Conservation (phyloP, 2,797 vertebrate genomes). For the Numenius phaeopus region DNA sequence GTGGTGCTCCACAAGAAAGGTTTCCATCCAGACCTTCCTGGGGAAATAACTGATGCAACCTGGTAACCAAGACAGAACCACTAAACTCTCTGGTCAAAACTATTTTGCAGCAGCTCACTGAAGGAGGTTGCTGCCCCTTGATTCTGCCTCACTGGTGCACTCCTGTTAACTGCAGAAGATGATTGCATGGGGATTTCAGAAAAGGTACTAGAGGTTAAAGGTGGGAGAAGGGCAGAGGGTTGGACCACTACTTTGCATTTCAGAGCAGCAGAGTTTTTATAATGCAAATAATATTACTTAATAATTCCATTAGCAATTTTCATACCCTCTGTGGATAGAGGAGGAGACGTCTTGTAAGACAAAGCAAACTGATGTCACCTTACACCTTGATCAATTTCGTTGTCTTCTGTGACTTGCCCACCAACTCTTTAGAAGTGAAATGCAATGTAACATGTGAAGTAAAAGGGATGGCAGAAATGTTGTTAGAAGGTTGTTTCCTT, state of each 20-base stretch:
- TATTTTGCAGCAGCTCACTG: not conserved
- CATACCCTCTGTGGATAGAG: not conserved
- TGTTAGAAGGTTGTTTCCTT: not conserved
- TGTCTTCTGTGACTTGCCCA: not conserved
- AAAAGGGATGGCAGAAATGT: not conserved
- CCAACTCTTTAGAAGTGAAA: not conserved
- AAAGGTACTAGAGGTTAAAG: not conserved
- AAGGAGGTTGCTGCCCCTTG: not conserved
- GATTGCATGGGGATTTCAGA: not conserved
- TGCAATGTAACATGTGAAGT: not conserved
- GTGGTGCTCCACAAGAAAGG: not conserved
- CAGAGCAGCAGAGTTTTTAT: not conserved
- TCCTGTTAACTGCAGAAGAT: not conserved
- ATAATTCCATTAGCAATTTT: not conserved
- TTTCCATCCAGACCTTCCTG: not conserved
- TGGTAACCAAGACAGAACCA: not conserved
- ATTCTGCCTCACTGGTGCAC: not conserved
- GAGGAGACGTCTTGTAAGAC: not conserved
- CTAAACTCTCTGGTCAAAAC: not conserved
- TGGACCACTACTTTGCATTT: not conserved
- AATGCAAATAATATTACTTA: not conserved
- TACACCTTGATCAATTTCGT: not conserved
- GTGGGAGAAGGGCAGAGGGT: not conserved
- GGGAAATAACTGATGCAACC: not conserved
- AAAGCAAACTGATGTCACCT: not conserved